Percentiles rank a stretch among this genome's conserved stretches.
Conservation (phyloP, 2,888 invertebrate species). For the Yponomeuta sedellus region DNA sequence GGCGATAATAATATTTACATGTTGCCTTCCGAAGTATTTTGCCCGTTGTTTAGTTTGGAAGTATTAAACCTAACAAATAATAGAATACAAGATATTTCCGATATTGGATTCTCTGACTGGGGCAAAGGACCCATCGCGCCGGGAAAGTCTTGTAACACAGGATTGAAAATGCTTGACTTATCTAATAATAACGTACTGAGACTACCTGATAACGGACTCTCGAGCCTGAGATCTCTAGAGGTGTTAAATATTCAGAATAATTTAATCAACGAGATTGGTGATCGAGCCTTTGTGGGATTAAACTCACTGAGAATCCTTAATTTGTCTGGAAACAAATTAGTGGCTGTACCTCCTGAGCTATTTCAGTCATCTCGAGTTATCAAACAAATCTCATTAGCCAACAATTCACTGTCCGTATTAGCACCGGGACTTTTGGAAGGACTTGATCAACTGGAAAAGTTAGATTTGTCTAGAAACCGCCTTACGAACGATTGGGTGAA, state of each 20-base stretch:
- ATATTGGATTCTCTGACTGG: conserved; percentile 86
- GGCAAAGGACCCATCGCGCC: conserved; percentile 80
- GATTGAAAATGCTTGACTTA: conserved; percentile 82
- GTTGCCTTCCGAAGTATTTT: conserved; percentile 83
- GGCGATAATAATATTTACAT: conserved; percentile 87
- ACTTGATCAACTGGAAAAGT: conserved; percentile 82
- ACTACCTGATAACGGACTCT: conserved; percentile 83
- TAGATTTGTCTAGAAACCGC: conserved; percentile 85
- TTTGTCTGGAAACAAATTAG: conserved; percentile 87
- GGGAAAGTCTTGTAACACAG: conserved; percentile 83
- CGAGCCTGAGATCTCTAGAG: conserved; percentile 81
- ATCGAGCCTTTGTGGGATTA: conserved; percentile 84
- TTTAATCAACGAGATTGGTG: conserved; percentile 83
- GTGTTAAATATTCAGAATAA: conserved; percentile 86
- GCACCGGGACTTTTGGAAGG: conserved; percentile 85
- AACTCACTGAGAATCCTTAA: conserved; percentile 82
- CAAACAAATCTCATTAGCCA: conserved; percentile 83
- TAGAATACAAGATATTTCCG: conserved; percentile 85
- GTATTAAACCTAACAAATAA: conserved; percentile 85
- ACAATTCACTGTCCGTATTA: conserved; percentile 86
- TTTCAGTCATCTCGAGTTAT: conserved; percentile 84
- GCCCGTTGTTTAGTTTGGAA: conserved; percentile 81
- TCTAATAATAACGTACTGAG: conserved; percentile 83
- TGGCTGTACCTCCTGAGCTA: conserved; percentile 86
- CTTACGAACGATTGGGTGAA: conserved; percentile 86